A percentile compares a stretch with the other conserved stretches of the same genome.
phyloP scores from a whole-genome alignment of 2,888 invertebrate species.

The Dendrolimus houi region DNA sequence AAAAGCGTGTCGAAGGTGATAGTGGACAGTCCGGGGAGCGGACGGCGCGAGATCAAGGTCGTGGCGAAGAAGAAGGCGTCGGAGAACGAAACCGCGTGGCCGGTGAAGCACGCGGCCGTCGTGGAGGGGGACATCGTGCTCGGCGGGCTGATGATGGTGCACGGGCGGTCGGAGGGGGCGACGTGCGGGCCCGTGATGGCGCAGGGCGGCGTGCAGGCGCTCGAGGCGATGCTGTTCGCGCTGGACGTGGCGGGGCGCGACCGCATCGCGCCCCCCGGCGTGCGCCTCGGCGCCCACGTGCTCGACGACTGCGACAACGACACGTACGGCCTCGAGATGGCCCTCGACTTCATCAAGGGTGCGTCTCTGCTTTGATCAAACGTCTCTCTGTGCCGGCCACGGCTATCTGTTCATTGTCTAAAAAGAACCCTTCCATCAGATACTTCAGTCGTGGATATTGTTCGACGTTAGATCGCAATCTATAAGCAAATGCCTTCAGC shows the following conservation, averaged over 20 bases:
- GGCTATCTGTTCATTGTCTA: no score
- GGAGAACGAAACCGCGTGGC: conserved; percentile 74
- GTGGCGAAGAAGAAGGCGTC: conserved; percentile 27
- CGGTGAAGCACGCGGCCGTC: conserved; percentile 86
- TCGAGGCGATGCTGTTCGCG: conserved; percentile 93
- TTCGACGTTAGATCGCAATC: no score
- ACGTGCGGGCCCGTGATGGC: conserved; percentile 94
- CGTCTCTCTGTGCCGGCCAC: no score
- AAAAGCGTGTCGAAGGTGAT: conserved; percentile 13
- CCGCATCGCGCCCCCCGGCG: conserved; percentile 80
- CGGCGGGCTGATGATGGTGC: conserved; percentile 94
- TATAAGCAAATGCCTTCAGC: background rate
- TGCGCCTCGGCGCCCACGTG: conserved; percentile 88
- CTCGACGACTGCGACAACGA: conserved; percentile 96
- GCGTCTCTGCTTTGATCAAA: no score
- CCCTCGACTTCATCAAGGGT: conserved; percentile 96
- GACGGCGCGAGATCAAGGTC: conserved; percentile 5
- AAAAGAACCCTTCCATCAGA: no score
- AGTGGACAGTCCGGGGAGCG: conserved; percentile 1
- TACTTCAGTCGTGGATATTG: no score
- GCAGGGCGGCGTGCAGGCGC: conserved; percentile 89
- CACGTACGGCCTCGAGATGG: conserved; percentile 94
- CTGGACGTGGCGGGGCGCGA: conserved; percentile 83
- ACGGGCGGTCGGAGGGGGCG: conserved; percentile 86
- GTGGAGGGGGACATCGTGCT: conserved; percentile 89